A percentile compares a stretch with the other conserved stretches of the same genome.
Evolutionary conservation across 1,140 invertebrate species (phyloP).

Genomic region (Dufourea novaeangliae): DNA sequence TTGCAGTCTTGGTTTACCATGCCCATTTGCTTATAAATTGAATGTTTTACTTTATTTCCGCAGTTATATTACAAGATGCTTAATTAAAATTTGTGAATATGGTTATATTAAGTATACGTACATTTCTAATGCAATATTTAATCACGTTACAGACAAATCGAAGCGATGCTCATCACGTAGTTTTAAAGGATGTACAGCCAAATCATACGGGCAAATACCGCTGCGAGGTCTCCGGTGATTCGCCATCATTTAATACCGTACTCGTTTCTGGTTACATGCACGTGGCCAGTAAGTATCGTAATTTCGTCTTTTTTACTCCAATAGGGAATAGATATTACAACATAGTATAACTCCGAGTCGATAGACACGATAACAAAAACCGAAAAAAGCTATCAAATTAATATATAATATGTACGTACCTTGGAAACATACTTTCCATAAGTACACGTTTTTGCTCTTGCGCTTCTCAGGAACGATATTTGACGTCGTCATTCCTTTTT

Average conservation of each 20-base stretch:
- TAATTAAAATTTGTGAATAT: too few relatives aligned
- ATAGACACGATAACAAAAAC: background rate
- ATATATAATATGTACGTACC: too few relatives aligned
- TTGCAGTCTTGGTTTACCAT: too few relatives aligned
- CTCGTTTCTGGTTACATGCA: conserved; percentile 86
- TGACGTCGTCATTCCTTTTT: background rate
- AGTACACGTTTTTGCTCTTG: background rate
- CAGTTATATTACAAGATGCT: too few relatives aligned
- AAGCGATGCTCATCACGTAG: conserved; percentile 83
- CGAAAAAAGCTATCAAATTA: background rate
- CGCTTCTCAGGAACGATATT: background rate
- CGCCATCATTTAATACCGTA: conserved; percentile 86
- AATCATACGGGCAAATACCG: conserved; percentile 86
- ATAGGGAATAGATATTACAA: background rate
- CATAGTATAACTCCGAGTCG: too few relatives aligned
- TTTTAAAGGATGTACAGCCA: conserved; percentile 85
- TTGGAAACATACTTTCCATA: background rate
- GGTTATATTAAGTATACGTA: too few relatives aligned
- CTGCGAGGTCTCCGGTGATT: conserved; percentile 89
- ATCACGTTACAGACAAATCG: conserved; percentile 71
- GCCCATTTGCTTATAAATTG: too few relatives aligned
- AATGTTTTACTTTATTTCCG: too few relatives aligned
- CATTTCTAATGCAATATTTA: conserved; percentile 8
- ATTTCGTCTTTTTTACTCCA: background rate
- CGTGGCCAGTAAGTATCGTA: conserved; percentile 85